Base-by-base conservation (phyloP, 2,888 invertebrate genomes). In the Eretmocerus hayati region DNA sequence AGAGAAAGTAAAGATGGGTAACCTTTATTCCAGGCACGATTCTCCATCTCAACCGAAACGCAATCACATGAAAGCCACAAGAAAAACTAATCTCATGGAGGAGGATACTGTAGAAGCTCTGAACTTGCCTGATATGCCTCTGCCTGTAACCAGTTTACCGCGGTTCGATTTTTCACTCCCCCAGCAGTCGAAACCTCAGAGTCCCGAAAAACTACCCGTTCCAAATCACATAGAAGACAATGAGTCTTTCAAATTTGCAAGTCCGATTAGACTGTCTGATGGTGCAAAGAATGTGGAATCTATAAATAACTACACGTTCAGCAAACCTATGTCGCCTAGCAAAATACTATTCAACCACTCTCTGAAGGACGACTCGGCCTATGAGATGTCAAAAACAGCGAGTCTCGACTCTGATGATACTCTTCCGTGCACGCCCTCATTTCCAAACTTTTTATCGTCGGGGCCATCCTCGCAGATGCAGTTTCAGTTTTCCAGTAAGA, bases 141-240 rank as follows among this genome's bases (percentile, higher is more conserved):
- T 81, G 49, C 79, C 79, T 15, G 77, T 81, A 43, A 72, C 76
- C n/a, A 75, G 73, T 42, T 67, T 80, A 59, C 81, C 80, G 2
- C 77, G 72, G 54, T 80, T 81, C 58, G 76, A 77, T 59, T 74
- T 79, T 51, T 62, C 69, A 22, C 59, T 74, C 52, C 71, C 74
- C 19, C 64, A 66, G 18, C 63, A 63, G 26, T 56, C 63, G 40
- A 59, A 62, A 42, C 37, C 55, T 23, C 48, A 43, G 3, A 26
- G 36, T 9, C 18, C 21, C 18, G 54, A 54, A 4, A 58, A 58
- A 44, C 49, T 41, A 8, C 40, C 32, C 18, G 31, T 32, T 11
- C 32, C 30, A 4, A 30, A 33, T 11, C 8, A n/a, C 2, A 43
- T 44, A 46, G 46, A 48, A 6, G 54, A 57, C n/a, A 49, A 52